Evolutionary conservation across 2,888 invertebrate genomes (phyloP).

Genomic region (Drosophila algonquin): DNA sequence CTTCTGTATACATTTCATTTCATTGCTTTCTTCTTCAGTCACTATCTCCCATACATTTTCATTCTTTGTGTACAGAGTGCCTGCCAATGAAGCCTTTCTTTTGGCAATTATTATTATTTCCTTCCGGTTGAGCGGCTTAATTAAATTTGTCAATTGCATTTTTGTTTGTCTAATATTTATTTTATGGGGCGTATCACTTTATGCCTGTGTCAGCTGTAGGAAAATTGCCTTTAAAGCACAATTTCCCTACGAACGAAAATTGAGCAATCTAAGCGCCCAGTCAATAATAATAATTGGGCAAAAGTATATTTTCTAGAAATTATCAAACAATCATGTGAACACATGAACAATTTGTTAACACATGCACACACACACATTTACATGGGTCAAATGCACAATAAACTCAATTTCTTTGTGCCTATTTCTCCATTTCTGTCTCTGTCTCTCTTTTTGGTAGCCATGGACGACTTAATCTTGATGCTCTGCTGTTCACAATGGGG

Average conservation of each 20-base stretch:
- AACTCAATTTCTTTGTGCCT: slow-evolving; percentile 11
- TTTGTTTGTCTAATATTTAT: neutral
- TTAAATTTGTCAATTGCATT: slow-evolving; percentile 18
- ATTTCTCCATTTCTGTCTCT: slow-evolving; percentile 7
- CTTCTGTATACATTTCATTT: neutral
- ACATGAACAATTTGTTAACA: slow-evolving; percentile 25
- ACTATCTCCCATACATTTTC: neutral
- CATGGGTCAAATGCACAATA: slow-evolving; percentile 21
- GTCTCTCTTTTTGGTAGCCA: neutral
- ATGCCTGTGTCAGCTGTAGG: slow-evolving; percentile 10
- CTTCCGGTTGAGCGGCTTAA: slow-evolving; percentile 23
- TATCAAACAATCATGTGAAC: neutral
- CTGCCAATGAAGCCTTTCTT: neutral
- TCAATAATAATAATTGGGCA: slow-evolving; percentile 26
- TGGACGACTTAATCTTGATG: neutral
- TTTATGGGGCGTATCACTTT: neutral
- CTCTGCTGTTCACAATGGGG: slow-evolving; percentile 46
- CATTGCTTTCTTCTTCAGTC: neutral
- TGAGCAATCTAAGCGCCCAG: slow-evolving; percentile 4
- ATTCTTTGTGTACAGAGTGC: neutral
- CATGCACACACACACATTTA: neutral
- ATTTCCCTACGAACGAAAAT: slow-evolving; percentile 11
- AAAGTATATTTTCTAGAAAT: slow-evolving; percentile 7
- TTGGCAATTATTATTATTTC: slow-evolving; percentile 11
- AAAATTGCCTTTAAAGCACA: slow-evolving; percentile 5